These are phyloP conservation scores for Redunca redunca DNA, from an alignment of 2,113 vertebrate genomes.

Conservation along the genomic window DNA sequence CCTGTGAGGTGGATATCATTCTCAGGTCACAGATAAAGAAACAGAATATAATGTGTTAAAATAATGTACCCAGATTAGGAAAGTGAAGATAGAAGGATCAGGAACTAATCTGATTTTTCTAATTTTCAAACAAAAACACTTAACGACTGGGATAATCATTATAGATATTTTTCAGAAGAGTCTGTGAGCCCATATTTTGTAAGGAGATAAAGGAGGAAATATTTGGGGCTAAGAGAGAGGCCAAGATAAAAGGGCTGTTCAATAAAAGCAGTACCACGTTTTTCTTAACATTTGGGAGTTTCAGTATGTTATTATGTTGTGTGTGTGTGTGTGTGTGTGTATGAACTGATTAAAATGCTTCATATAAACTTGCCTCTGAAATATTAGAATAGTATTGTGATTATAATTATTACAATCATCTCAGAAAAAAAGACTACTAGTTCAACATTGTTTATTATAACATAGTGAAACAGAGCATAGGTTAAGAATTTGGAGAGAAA, in stretches of 20 bases:
- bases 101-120: not conserved
- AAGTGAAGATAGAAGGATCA: not conserved
- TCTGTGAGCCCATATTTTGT: not conserved
- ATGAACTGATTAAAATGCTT: not conserved
- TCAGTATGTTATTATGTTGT: not conserved
- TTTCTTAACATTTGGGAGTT: not conserved
- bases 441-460: not conserved
- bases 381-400: not conserved
- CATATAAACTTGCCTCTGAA: not conserved
- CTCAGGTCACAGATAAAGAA: not conserved
- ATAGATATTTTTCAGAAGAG: not conserved
- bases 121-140: not conserved
- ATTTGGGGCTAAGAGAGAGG: not conserved
- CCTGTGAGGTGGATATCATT: not conserved
- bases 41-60: not conserved
- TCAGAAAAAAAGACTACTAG: not conserved
- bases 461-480: not conserved
- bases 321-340: not conserved
- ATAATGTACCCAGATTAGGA: not conserved
- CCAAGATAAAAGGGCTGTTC: not conserved
- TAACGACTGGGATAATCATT: not conserved
- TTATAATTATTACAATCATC: not conserved
- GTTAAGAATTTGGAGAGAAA: not conserved
- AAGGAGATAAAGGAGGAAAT: not conserved
- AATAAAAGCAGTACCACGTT: not conserved